Evolutionary conservation across 2,888 invertebrate genomes (phyloP).

Genomic region (Eupithecia tripunctaria): DNA sequence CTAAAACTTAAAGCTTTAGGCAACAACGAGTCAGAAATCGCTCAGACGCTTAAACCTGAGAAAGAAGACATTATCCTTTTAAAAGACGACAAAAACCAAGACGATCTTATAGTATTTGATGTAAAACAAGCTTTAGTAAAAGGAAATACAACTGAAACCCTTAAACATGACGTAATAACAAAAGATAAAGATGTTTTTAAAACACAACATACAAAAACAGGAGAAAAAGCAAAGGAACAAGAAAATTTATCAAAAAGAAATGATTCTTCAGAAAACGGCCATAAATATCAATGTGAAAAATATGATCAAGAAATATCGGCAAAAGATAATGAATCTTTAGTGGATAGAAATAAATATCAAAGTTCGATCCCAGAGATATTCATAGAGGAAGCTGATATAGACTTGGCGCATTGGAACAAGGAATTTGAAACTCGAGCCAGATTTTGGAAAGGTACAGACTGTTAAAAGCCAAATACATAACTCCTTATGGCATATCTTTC

Average conservation of each 20-base stretch:
- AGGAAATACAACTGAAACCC: neutral
- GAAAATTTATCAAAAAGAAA: neutral
- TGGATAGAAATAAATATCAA: neutral
- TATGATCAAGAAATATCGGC: too few species aligned
- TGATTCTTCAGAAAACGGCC: neutral
- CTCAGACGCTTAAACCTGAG: neutral
- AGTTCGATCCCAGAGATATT: slow-evolving; percentile 12
- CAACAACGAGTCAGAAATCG: neutral
- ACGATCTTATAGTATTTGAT: neutral
- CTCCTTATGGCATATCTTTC: too few species aligned
- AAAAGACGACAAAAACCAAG: neutral
- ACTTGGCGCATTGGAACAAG: slow-evolving; percentile 23
- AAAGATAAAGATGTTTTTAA: neutral
- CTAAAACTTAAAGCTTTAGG: neutral
- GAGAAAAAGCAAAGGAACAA: neutral
- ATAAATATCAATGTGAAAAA: neutral
- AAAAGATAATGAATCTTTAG: neutral
- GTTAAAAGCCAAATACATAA: too few species aligned
- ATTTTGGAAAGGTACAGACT: slow-evolving; percentile 29
- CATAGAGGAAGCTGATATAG: slow-evolving; percentile 18
- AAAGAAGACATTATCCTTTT: neutral
- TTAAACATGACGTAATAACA: neutral
- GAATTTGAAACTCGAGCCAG: slow-evolving; percentile 21
- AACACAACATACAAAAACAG: neutral
- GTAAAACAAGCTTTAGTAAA: neutral